Base-by-base conservation (phyloP, 2,888 invertebrate genomes). In the Cantharis rufa region DNA sequence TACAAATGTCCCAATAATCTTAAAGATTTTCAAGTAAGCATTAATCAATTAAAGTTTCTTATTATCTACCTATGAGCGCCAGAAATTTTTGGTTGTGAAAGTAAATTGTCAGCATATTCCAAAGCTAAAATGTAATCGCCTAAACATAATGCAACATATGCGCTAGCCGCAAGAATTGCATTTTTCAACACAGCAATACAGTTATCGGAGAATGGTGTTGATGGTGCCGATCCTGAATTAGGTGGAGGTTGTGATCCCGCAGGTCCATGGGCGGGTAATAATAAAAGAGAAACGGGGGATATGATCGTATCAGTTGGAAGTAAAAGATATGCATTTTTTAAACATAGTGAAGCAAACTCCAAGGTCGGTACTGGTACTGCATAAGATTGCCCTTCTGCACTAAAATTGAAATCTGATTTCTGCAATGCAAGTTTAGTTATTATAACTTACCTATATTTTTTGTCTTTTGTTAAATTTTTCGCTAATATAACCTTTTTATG, bases 291-390 rank as follows among this genome's bases (percentile, higher is more conserved):
- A 11, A 90, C 90, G 10, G 87, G 86, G 15, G 86, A 84, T 3
- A 84, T 78, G 4, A 84, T 84, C 13, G 86, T 84, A 73, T 88
- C 90, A 24, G 90, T 90, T 0, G 93, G 93, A 48, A 96, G 88
- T 71, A 96, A 88, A 10, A 92, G 90, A 32, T 94, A 89, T 11
- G 98, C 96, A 89, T 97, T 98, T 81, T 94, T 92, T 73, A 98
- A 88, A 88, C 98, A 98, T 24, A 97, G 88, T 0, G 94, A 93
- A 3, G 96, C 97, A 90, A 98, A 98, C 89, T 97, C 96, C 82
- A 98, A 88, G 9, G 95, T 96, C 7, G 96, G 92, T 70, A 95
- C 94, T 15, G 97, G 97, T 81, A 96, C 95, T 1, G 96, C 96
- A 84, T 94, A 94, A 0, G 95, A 94, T 83, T 94, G 92, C 71